A percentile compares a stretch with the other conserved stretches of the same genome.
phyloP scores from a whole-genome alignment of 2,888 invertebrate genomes.

The Hyles lineata region DNA sequence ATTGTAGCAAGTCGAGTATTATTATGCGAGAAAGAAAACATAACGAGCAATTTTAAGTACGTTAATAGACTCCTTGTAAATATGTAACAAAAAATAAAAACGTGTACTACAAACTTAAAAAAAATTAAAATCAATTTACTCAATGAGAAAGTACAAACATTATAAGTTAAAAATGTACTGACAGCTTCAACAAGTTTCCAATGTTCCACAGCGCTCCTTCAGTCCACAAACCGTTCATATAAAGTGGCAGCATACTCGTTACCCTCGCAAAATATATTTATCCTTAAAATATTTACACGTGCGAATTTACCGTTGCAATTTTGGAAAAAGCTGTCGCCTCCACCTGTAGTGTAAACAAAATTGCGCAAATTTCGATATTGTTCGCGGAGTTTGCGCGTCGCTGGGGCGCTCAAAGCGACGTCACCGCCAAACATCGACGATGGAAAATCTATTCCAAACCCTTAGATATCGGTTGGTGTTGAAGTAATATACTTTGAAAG shows the following conservation, averaged over 20 bases:
- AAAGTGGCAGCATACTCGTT: neutral
- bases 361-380: constrained; percentile 3
- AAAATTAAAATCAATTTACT: too few species aligned
- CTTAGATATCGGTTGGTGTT: neutral
- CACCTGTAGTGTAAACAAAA: constrained; percentile 24
- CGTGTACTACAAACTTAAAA: too few species aligned
- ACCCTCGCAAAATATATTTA: constrained; percentile 1
- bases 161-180: too few species aligned
- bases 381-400: neutral
- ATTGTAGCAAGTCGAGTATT: too few species aligned
- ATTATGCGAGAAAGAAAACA: too few species aligned
- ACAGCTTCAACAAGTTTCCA: too few species aligned
- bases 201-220: neutral
- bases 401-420: constrained; percentile 20
- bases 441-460: neutral
- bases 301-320: constrained; percentile 5
- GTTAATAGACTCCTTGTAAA: too few species aligned
- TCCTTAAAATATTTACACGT: constrained; percentile 9
- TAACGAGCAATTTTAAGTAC: too few species aligned
- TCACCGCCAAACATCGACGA: constrained; percentile 8
- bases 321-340: constrained; percentile 16
- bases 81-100: too few species aligned
- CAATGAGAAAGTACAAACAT: too few species aligned
- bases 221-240: neutral
- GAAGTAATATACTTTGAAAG: neutral